phyloP scores from a whole-genome alignment of 2,888 invertebrate genomes.

The Sphinx pinastri region DNA sequence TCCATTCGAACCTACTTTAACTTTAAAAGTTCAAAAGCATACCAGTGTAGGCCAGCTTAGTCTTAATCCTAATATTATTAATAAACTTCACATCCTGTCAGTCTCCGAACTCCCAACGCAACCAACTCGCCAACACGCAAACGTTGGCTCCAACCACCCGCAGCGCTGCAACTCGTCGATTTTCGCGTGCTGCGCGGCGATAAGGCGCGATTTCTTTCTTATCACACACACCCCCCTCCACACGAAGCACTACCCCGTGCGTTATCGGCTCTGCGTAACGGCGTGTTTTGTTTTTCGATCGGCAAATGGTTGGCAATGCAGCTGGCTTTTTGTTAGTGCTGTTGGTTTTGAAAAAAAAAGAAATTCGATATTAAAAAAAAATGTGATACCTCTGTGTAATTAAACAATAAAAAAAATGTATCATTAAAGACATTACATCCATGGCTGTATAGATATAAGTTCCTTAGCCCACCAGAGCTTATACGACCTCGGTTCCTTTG shows the following conservation, averaged over 20 bases:
- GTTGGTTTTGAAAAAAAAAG: not conserved
- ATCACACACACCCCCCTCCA: slow-evolving; percentile 47
- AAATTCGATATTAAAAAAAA: no score
- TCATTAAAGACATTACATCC: not conserved
- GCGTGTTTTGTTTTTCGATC: slow-evolving; percentile 51
- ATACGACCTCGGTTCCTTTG: not conserved
- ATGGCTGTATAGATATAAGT: not conserved
- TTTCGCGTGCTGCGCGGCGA: slow-evolving; percentile 63
- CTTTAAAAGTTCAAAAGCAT: no score
- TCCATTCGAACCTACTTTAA: no score
- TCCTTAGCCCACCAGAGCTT: not conserved
- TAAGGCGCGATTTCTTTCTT: slow-evolving; percentile 64
- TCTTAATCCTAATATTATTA: no score
- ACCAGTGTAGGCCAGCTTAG: no score
- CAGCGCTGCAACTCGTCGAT: slow-evolving; percentile 62
- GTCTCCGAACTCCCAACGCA: not conserved
- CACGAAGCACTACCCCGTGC: slow-evolving; percentile 34
- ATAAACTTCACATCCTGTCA: no score
- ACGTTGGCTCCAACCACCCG: slow-evolving; percentile 49
- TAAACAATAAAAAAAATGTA: no score
- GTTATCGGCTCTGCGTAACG: slow-evolving; percentile 46
- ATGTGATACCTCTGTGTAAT: no score
- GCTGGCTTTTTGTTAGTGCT: slow-evolving; percentile 26
- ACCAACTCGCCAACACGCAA: slow-evolving; percentile 32
- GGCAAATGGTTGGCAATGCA: slow-evolving; percentile 35